Base-by-base conservation (phyloP, 2,888 invertebrate genomes). In the Aphidius colemani region DNA sequence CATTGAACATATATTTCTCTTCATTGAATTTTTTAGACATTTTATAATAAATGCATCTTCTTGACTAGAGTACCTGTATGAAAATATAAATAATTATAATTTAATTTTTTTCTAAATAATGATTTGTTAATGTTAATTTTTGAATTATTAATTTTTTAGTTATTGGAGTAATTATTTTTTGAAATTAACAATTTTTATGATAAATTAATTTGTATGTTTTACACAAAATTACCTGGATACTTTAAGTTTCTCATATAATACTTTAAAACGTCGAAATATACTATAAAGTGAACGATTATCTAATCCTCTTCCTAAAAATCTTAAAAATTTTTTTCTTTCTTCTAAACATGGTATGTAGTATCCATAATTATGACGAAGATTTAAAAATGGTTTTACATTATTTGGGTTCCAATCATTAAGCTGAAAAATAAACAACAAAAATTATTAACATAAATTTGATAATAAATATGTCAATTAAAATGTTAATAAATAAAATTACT, bases 251-350 rank as follows among this genome's bases (percentile, higher is more conserved):
- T 67, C 46, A 58, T 70, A 74, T 9, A 80, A 61, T 59, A 69
- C 72, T 66, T 69, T 73, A 65, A 80, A 82, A 69, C 79, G 73
- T 13, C 77, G 71, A 65, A 77, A 78, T 53, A 81, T 75, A 61
- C 80, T 80, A 53, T 78, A 78, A n/a, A 82, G 66, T 10, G 74
- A 75, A 66, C 82, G 71, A 39, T 75, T 50, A 40, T 73, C 72
- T 46, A 82, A 69, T 5, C 73, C 76, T 66, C 75, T 66, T 0
- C 80, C 80, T 66, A 82, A 65, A 68, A 78, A 80, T 57, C 78
- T 80, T 8, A 77, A 75, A 69, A 82, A 81, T 55, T 70, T 77
- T 11, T 65, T 69, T 63, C 80, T 72, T 45, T 79, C 69, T 1
- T 7, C 53, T 39, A 64, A 58, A 44, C 61, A 70, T 11, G 70